These are phyloP conservation scores for Cryptocephalus moraei DNA, from an alignment of 2,888 invertebrate genomes.

Conservation along the genomic window DNA sequence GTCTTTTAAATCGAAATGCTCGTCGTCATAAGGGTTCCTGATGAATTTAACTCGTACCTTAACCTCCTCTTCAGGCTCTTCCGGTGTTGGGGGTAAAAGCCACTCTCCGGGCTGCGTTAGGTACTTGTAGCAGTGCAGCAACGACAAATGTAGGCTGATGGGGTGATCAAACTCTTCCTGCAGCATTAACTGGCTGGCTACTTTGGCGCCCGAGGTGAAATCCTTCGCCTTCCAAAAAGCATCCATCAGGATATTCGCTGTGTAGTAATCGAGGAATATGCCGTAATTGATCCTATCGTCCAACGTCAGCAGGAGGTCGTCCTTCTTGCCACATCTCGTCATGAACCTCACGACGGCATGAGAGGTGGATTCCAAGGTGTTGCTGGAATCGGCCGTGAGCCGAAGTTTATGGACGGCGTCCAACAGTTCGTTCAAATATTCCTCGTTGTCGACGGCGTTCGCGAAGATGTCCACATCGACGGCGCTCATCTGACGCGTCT, in stretches of 20 bases:
- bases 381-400: slow-evolving; percentile 58
- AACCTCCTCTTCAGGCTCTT: slow-evolving; percentile 38
- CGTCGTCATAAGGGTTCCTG: slow-evolving; percentile 75
- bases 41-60: slow-evolving; percentile 61
- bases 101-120: slow-evolving; percentile 44
- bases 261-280: slow-evolving; percentile 75
- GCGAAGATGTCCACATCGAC: slow-evolving; percentile 78
- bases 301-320: slow-evolving; percentile 60
- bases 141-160: slow-evolving; percentile 54
- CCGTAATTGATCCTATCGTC: slow-evolving; percentile 81
- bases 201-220: slow-evolving; percentile 60
- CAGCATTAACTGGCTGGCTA: slow-evolving; percentile 73
- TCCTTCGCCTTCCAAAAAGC: slow-evolving; percentile 59
- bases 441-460: slow-evolving; percentile 51
- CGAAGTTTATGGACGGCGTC: slow-evolving; percentile 64
- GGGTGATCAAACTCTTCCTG: slow-evolving; percentile 77
- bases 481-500: slow-evolving; percentile 54
- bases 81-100: slow-evolving; percentile 31
- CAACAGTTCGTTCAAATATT: slow-evolving; percentile 58
- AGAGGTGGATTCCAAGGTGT: slow-evolving; percentile 67
- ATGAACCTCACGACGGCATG: slow-evolving; percentile 66
- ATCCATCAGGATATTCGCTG: slow-evolving; percentile 72
- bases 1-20: slow-evolving; percentile 78
- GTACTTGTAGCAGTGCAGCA: slow-evolving; percentile 68
- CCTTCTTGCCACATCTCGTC: slow-evolving; percentile 44